phyloP scores from a whole-genome alignment of 2,797 vertebrate genomes.

The Dendrocincla fuliginosa region DNA sequence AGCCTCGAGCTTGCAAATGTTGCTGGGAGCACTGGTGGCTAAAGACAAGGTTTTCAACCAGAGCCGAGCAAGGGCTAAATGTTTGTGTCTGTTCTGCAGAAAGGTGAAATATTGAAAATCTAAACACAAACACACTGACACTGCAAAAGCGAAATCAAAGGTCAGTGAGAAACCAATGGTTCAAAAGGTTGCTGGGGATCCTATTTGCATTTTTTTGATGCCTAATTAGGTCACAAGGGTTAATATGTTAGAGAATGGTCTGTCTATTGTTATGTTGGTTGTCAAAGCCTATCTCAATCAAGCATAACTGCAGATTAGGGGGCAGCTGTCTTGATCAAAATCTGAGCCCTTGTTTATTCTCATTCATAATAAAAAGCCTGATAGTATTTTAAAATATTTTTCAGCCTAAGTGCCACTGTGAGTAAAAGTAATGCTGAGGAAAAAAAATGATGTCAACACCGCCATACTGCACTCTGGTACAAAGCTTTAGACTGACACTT shows the following conservation, averaged over 20 bases:
- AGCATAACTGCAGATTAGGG: conserved; percentile 59
- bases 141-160: conserved; percentile 50
- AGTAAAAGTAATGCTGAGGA: not conserved
- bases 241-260: conserved; percentile 72
- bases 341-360: conserved; percentile 41
- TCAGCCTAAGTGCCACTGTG: not conserved
- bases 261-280: conserved; percentile 61
- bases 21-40: conserved; percentile 53
- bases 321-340: conserved; percentile 69
- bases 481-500: not conserved
- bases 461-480: not conserved
- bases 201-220: conserved; percentile 65
- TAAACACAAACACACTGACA: conserved; percentile 2
- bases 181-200: conserved; percentile 50
- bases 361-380: conserved; percentile 41
- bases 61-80: conserved; percentile 25
- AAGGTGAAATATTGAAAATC: conserved; percentile 60
- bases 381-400: not conserved
- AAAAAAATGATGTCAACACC: not conserved
- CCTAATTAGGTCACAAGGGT: conserved; percentile 73
- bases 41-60: conserved; percentile 66
- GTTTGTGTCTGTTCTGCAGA: conserved; percentile 47
- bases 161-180: conserved; percentile 30
- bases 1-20: conserved; percentile 37
- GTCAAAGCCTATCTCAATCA: conserved; percentile 74